Percentiles rank a stretch among this genome's conserved stretches.
These are phyloP conservation scores for Nipponacmea schrenckii DNA, from an alignment of 2,888 invertebrate species.

Conservation along the genomic window DNA sequence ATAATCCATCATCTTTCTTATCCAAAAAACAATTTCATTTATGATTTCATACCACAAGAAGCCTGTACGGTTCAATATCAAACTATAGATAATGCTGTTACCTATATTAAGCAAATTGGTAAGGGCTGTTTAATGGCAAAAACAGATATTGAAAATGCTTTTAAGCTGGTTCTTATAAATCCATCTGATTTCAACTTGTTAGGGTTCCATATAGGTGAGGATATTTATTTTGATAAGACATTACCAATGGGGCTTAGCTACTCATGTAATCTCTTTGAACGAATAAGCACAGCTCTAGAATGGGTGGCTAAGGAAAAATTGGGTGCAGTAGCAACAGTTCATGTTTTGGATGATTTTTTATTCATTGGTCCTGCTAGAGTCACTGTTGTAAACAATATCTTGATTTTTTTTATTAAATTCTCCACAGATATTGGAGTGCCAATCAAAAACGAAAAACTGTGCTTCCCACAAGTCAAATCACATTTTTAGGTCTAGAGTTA, in stretches of 20 bases:
- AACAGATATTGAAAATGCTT: no score
- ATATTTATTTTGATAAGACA: not conserved
- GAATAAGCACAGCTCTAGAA: not conserved
- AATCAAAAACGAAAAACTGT: constrained; percentile 8
- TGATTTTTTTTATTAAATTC: constrained; percentile 15
- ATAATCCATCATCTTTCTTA: not conserved
- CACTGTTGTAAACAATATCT: not conserved
- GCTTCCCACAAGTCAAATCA: not conserved
- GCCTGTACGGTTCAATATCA: not conserved
- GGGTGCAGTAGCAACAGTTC: not conserved
- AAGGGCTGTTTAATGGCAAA: no score
- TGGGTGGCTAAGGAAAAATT: not conserved
- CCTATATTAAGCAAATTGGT: no score
- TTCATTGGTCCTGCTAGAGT: not conserved
- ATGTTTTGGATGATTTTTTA: not conserved
- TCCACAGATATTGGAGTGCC: constrained; percentile 14
- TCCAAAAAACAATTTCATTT: not conserved
- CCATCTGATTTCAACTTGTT: not conserved
- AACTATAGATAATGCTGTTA: not conserved
- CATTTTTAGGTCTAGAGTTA: not conserved
- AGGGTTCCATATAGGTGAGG: not conserved
- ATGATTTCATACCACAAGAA: not conserved
- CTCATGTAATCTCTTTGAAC: not conserved
- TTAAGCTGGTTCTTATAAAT: no score
- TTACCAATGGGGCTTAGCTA: constrained; percentile 2